Evolutionary conservation across 2,113 vertebrate genomes (phyloP).

Genomic region (Takifugu bimaculatus): DNA sequence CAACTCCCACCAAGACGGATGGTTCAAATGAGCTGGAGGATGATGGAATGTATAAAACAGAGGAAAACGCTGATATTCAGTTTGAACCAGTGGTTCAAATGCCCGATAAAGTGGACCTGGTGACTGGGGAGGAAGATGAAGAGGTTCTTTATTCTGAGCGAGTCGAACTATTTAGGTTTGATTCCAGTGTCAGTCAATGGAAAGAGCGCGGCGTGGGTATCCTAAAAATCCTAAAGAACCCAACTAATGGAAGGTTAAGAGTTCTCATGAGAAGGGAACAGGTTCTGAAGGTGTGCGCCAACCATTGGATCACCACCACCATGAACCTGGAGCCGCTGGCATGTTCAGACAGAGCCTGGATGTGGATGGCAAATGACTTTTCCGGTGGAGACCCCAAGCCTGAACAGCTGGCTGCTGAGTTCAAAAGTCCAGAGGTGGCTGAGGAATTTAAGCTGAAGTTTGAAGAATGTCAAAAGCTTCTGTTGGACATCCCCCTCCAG

Average conservation of each 20-base stretch:
- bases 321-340: conserved; percentile 94
- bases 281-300: conserved; percentile 96
- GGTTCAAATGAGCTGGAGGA: conserved; percentile 76
- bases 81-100: conserved; percentile 96
- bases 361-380: conserved; percentile 94
- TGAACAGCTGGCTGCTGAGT: conserved; percentile 92
- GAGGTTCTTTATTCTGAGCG: conserved; percentile 88
- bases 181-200: conserved; percentile 87
- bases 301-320: conserved; percentile 97
- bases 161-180: conserved; percentile 94
- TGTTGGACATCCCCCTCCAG: conserved; percentile 93
- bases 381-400: conserved; percentile 90
- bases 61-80: conserved; percentile 93
- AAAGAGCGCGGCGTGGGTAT: conserved; percentile 94
- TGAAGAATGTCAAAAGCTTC: conserved; percentile 89
- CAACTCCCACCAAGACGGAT: conserved; percentile 63
- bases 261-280: conserved; percentile 96
- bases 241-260: conserved; percentile 85
- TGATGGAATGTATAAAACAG: conserved; percentile 90
- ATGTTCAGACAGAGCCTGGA: conserved; percentile 94
- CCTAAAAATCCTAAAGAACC: conserved; percentile 93
- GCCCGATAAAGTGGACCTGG: conserved; percentile 93
- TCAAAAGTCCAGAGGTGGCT: conserved; percentile 90
- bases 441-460: conserved; percentile 94
- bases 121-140: conserved; percentile 97